Base-by-base conservation (phyloP, 2,888 invertebrate genomes). In the Drosophila anomalata region DNA sequence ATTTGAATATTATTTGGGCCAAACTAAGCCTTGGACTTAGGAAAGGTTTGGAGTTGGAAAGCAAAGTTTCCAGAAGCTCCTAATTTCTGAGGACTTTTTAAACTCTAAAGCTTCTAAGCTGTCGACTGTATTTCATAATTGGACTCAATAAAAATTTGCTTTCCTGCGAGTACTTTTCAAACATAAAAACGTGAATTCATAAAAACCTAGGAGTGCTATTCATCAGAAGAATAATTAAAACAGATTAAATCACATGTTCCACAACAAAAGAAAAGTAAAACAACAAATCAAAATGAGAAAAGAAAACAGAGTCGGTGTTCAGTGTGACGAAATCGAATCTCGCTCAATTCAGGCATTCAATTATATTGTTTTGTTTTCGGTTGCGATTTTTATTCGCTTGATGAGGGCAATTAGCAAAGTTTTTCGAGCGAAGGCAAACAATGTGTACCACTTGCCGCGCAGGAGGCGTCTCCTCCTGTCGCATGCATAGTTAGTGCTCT, bases 361-460 rank as follows among this genome's bases (percentile, higher is more conserved):
- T 47, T 59, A 55, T 26, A 65, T 55, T 53, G 36, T 69, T 50
- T 59, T 54, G 65, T 52, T 55, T 65, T 68, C 66, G 67, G 58
- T 52, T 14, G 14, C 17, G 7, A 41, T 54, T 53, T 55, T 33
- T 41, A 26, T 68, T 33, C 14, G 26, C 39, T 2, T 78, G 77
- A 83, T 76, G 73, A 58, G 62, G 67, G 80, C 83, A 83, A 81
- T 81, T 81, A 81, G 81, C 77, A 83, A 78, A 78, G 73, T 76
- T 81, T 78, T 82, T 73, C 71, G 73, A 56, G 53, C 61, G 68
- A 51, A 24, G 67, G 75, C 73, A 69, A 59, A 70, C 75, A 78
- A 71, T 78, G 62, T 47, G 66, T 39, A 59, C 50, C 54, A 58
- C 72, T 60, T 65, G 42, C 22, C 20, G 22, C 42, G 20, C 42